Conservation (phyloP, 2,113 vertebrate genomes). For the Toxotes chatareus region DNA sequence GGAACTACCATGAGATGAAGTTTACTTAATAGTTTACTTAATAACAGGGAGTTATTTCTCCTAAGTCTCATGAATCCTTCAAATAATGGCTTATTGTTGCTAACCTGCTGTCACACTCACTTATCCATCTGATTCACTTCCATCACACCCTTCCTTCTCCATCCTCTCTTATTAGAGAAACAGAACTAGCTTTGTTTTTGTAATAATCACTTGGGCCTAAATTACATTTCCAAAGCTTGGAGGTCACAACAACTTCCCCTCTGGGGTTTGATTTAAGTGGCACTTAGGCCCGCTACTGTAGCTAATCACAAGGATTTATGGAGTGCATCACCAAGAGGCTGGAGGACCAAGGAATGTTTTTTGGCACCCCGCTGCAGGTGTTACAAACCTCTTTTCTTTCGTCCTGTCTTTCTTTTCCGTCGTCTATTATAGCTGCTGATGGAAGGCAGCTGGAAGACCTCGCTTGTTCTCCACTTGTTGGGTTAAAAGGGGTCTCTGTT, state of each 20-base stretch:
- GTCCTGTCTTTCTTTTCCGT: conserved; percentile 24
- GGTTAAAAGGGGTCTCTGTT: conserved; percentile 54
- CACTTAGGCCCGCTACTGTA: conserved; percentile 71
- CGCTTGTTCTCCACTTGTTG: conserved; percentile 59
- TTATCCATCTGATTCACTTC: conserved; percentile 12
- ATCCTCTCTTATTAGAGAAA: conserved; percentile 40
- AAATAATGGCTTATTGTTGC: conserved; percentile 40
- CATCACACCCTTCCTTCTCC: conserved; percentile 37
- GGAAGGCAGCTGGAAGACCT: conserved; percentile 72
- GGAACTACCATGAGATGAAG: conserved; percentile 22
- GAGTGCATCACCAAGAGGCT: conserved; percentile 67
- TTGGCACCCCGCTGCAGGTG: conserved; percentile 73
- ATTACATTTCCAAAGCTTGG: conserved; percentile 56
- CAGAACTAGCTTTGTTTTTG: conserved; percentile 68
- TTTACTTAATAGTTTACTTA: conserved; percentile 24
- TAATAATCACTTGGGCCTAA: conserved; percentile 54
- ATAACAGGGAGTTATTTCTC: conserved; percentile 45
- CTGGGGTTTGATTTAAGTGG: conserved; percentile 66
- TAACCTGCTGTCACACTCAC: conserved; percentile 16
- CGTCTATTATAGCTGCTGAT: conserved; percentile 63
- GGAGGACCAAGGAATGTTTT: conserved; percentile 60
- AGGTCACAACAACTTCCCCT: conserved; percentile 68
- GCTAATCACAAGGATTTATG: conserved; percentile 79
- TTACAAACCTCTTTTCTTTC: conserved; percentile 64
- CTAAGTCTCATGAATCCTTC: conserved; percentile 25